Percentiles rank a stretch among this genome's conserved stretches.
These are phyloP conservation scores for Halcyon malimbica DNA, from an alignment of 2,113 vertebrate genomes.

Conservation along the genomic window DNA sequence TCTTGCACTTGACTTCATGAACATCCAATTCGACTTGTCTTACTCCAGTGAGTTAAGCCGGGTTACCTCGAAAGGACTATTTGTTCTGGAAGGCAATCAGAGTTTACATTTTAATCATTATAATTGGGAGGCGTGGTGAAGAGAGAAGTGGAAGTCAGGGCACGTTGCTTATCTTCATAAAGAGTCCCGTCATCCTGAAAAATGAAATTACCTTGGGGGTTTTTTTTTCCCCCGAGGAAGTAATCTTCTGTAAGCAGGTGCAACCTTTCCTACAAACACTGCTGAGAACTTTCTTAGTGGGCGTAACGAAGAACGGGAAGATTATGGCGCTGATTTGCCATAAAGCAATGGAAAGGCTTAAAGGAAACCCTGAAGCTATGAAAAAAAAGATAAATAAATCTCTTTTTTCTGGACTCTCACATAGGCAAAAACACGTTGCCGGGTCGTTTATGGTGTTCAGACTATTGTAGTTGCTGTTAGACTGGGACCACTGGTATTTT, in stretches of 20 bases:
- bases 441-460: background rate
- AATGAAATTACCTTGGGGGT: background rate
- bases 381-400: background rate
- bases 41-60: background rate
- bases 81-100: background rate
- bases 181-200: background rate
- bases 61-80: background rate
- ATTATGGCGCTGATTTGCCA: background rate
- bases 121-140: background rate
- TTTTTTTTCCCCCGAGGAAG: background rate
- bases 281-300: too few relatives aligned
- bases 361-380: background rate
- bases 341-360: background rate
- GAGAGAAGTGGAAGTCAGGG: background rate
- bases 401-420: background rate
- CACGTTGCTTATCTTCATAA: background rate
- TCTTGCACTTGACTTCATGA: background rate
- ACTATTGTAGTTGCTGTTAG: background rate
- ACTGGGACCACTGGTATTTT: background rate
- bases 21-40: background rate
- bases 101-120: background rate
- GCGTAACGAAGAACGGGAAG: background rate
- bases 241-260: background rate
- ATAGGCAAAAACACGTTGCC: rapidly evolving
- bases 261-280: background rate